These are phyloP conservation scores for Drosophila atroscutellata DNA, from an alignment of 2,888 invertebrate genomes.

Conservation along the genomic window DNA sequence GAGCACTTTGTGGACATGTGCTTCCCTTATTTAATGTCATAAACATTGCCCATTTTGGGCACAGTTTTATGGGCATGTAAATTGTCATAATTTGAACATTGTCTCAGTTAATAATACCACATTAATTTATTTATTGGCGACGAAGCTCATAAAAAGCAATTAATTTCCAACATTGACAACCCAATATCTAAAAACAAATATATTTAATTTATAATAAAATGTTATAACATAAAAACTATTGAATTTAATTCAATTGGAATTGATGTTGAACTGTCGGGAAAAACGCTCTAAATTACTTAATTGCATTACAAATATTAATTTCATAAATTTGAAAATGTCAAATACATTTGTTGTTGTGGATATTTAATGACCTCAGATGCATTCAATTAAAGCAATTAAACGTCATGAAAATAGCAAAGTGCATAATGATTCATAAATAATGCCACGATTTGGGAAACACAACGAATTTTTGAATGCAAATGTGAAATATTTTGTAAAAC, in stretches of 20 bases:
- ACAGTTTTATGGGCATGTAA: slow-evolving; percentile 48
- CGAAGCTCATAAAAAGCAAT: slow-evolving; percentile 44
- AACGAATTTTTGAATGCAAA: slow-evolving; percentile 22
- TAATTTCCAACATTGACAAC: slow-evolving; percentile 47
- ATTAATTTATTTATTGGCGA: slow-evolving; percentile 65
- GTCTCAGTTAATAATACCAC: slow-evolving; percentile 71
- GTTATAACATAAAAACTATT: slow-evolving; percentile 5
- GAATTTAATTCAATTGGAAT: slow-evolving; percentile 59
- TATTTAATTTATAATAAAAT: slow-evolving; percentile 18
- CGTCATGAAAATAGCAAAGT: slow-evolving; percentile 61
- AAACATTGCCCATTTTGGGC: slow-evolving; percentile 25
- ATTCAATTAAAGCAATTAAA: slow-evolving; percentile 75
- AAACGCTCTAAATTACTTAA: slow-evolving; percentile 39
- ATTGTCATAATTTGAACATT: slow-evolving; percentile 60
- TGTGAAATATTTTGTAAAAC: slow-evolving; percentile 57
- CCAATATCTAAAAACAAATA: not conserved
- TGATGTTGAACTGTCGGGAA: slow-evolving; percentile 15
- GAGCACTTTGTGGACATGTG: not conserved
- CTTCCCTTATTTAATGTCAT: slow-evolving; percentile 30
- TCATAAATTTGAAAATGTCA: slow-evolving; percentile 70
- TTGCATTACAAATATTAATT: slow-evolving; percentile 63
- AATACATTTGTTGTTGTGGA: slow-evolving; percentile 33
- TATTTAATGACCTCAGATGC: slow-evolving; percentile 65
- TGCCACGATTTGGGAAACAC: slow-evolving; percentile 45
- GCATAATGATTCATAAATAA: slow-evolving; percentile 62